phyloP scores from a whole-genome alignment of 2,797 vertebrate species.

The Pseudochaenichthys georgianus region DNA sequence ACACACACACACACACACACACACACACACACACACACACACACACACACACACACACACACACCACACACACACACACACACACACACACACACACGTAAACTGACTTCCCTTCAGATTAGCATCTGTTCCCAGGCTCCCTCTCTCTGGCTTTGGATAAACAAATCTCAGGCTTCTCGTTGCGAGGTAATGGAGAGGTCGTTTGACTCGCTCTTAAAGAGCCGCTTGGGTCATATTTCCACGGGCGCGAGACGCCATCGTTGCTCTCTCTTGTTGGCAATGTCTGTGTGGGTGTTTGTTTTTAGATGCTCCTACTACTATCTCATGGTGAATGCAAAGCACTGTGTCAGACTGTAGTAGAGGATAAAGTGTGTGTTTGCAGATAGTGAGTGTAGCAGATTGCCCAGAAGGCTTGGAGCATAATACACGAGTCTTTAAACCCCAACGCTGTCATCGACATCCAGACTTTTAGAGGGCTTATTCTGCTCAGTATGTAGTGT shows the following conservation, averaged over 20 bases:
- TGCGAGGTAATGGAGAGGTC: slow-evolving; percentile 50
- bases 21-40: no score
- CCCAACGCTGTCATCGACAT: no score
- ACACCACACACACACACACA: no score
- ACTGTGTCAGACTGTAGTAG: slow-evolving; percentile 10
- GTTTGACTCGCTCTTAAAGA: slow-evolving; percentile 27
- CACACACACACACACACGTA: not conserved
- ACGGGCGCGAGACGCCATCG: slow-evolving; percentile 35
- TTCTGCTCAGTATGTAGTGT: no score
- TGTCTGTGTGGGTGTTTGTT: not conserved
- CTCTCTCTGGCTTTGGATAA: slow-evolving; percentile 15
- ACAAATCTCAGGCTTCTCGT: slow-evolving; percentile 41
- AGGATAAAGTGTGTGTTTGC: slow-evolving; percentile 1
- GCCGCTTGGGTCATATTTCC: slow-evolving; percentile 42
- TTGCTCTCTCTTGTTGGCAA: slow-evolving; percentile 13
- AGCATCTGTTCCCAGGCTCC: slow-evolving; percentile 36
- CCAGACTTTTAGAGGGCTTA: no score
- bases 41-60: no score
- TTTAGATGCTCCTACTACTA: slow-evolving; percentile 5
- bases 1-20: no score
- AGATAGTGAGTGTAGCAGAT: slow-evolving; percentile 1
- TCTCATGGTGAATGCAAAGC: not conserved
- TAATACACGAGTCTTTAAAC: no score
- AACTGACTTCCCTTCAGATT: slow-evolving; percentile 27
- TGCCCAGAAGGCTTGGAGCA: not conserved